Evolutionary conservation across 1,140 invertebrate genomes (phyloP).

Genomic region (Aphaenogaster floridana): DNA sequence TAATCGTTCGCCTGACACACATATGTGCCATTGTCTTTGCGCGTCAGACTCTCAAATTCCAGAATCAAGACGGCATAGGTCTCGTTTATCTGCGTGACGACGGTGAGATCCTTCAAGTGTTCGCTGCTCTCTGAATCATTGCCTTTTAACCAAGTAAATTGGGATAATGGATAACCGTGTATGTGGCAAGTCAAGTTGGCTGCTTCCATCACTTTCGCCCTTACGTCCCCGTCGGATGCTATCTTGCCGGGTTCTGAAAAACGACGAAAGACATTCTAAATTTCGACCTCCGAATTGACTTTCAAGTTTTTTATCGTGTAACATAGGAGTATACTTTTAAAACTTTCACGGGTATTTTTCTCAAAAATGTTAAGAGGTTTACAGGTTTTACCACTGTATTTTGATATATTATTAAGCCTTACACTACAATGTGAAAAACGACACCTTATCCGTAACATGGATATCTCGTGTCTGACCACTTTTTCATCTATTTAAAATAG

Average conservation of each 20-base stretch:
- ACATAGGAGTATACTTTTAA: neutral
- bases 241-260: slow-evolving; percentile 86
- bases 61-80: slow-evolving; percentile 88
- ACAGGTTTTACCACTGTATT: no score
- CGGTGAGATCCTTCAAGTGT: slow-evolving; percentile 83
- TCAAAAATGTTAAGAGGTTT: no score
- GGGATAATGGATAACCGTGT: slow-evolving; percentile 88
- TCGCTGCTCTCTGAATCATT: slow-evolving; percentile 85
- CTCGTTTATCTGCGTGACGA: slow-evolving; percentile 85
- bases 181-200: slow-evolving; percentile 87
- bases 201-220: slow-evolving; percentile 86
- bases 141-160: slow-evolving; percentile 88
- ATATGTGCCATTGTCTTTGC: slow-evolving; percentile 91
- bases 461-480: no score
- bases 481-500: no score
- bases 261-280: neutral
- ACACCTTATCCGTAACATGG: no score
- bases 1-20: slow-evolving; percentile 86
- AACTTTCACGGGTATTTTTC: no score
- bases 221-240: slow-evolving; percentile 83
- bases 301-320: neutral
- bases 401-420: no score
- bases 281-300: neutral
- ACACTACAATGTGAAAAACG: no score
- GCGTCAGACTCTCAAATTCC: slow-evolving; percentile 87